Evolutionary conservation across 2,797 vertebrate genomes (phyloP).

Genomic region (Urosaurus nigricauda): DNA sequence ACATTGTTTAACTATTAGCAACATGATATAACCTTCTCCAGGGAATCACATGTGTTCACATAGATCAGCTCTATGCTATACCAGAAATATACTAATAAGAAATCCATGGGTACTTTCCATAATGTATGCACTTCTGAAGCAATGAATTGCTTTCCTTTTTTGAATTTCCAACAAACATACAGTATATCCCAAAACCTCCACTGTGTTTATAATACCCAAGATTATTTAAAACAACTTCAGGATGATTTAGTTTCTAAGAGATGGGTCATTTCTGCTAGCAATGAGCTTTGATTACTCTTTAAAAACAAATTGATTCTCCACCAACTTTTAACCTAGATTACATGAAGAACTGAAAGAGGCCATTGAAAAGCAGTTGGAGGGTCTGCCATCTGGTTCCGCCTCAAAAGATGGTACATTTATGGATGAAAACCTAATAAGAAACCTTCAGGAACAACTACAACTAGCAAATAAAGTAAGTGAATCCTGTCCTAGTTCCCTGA

Average conservation of each 20-base stretch:
- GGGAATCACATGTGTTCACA: neutral
- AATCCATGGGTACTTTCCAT: neutral
- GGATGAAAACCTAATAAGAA: conserved; percentile 82
- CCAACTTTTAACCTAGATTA: conserved; percentile 81
- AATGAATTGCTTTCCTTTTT: neutral
- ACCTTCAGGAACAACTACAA: conserved; percentile 89
- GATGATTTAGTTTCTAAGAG: neutral
- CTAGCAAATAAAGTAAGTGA: conserved; percentile 85
- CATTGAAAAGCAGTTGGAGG: conserved; percentile 87
- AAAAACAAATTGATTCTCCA: conserved; percentile 42
- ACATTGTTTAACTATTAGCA: neutral
- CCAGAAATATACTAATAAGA: neutral
- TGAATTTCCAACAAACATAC: neutral
- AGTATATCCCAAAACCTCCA: neutral
- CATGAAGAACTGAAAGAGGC: conserved; percentile 87
- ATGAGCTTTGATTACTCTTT: neutral
- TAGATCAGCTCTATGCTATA: neutral
- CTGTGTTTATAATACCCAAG: conserved; percentile 11
- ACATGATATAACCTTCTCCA: neutral
- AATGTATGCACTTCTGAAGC: neutral
- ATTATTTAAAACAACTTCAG: conserved; percentile 23
- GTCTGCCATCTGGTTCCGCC: conserved; percentile 72
- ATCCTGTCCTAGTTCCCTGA: conserved; percentile 16
- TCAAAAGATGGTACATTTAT: conserved; percentile 71
- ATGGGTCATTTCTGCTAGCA: conserved; percentile 4